phyloP scores from a whole-genome alignment of 1,140 invertebrate species.

The Drosophila nigromelanica region DNA sequence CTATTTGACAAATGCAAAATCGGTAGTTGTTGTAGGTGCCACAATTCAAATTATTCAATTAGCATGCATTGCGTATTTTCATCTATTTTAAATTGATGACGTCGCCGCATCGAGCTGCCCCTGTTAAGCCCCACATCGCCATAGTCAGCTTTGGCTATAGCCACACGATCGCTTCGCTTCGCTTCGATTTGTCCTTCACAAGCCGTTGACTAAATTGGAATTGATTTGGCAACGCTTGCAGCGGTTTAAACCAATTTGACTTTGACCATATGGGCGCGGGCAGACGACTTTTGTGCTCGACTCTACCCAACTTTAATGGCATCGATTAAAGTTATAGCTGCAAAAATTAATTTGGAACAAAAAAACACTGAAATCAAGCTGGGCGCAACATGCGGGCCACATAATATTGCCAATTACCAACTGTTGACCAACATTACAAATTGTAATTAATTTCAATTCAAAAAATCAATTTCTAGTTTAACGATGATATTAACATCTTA shows the following conservation, averaged over 20 bases:
- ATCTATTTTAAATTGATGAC: constrained; percentile 80
- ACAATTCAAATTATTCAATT: constrained; percentile 82
- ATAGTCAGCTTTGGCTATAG: constrained; percentile 24
- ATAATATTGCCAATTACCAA: constrained; percentile 8
- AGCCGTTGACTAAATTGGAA: constrained; percentile 78
- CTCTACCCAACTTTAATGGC: constrained; percentile 47
- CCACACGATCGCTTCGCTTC: constrained; percentile 33
- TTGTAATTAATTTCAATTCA: background rate
- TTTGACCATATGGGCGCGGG: constrained; percentile 72
- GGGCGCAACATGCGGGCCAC: constrained; percentile 46
- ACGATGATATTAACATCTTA: too few relatives aligned
- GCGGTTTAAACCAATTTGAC: constrained; percentile 44
- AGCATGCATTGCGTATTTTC: constrained; percentile 81
- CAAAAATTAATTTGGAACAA: constrained; percentile 13
- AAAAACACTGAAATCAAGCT: constrained; percentile 31
- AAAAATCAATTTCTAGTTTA: background rate
- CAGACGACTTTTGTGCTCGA: constrained; percentile 49
- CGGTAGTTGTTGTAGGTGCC: constrained; percentile 69
- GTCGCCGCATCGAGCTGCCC: constrained; percentile 58
- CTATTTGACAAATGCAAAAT: constrained; percentile 66
- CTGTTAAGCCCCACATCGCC: constrained; percentile 41
- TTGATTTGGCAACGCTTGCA: constrained; percentile 72
- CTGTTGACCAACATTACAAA: constrained; percentile 1
- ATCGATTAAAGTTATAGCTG: constrained; percentile 38
- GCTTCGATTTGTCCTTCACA: constrained; percentile 67